Evolutionary conservation across 2,797 vertebrate genomes (phyloP).

Genomic region (Pteropus rufus): DNA sequence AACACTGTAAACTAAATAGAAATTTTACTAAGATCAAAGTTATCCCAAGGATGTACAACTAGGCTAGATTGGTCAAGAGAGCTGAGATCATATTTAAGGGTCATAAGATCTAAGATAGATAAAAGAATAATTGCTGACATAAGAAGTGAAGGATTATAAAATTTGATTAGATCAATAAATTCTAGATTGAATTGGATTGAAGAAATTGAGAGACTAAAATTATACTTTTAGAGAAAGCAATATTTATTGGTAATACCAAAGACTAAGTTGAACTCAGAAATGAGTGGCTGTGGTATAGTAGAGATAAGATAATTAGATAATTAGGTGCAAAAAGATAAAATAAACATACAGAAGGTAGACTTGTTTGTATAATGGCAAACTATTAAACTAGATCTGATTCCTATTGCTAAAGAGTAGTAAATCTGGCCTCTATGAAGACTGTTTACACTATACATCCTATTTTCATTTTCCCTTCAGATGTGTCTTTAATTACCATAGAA

Average conservation of each 20-base stretch:
- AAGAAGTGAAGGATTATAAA: not conserved
- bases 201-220: not conserved
- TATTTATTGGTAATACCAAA: not conserved
- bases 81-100: not conserved
- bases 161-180: not conserved
- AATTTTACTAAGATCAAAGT: not conserved
- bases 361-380: not conserved
- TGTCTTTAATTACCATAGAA: not conserved
- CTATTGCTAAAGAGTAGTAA: not conserved
- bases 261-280: not conserved
- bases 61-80: not conserved
- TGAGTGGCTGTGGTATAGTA: not conserved
- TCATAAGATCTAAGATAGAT: not conserved
- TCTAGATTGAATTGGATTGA: not conserved
- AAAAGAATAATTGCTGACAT: not conserved
- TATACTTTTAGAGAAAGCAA: not conserved
- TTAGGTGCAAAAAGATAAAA: not conserved
- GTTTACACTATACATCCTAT: not conserved
- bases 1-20: not conserved
- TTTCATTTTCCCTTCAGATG: not conserved
- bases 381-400: not conserved
- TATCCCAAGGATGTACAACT: not conserved
- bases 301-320: not conserved
- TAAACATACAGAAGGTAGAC: not conserved
- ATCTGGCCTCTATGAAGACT: not conserved